Evolutionary conservation across 2,888 invertebrate genomes (phyloP).

Genomic region (Thera britannica): DNA sequence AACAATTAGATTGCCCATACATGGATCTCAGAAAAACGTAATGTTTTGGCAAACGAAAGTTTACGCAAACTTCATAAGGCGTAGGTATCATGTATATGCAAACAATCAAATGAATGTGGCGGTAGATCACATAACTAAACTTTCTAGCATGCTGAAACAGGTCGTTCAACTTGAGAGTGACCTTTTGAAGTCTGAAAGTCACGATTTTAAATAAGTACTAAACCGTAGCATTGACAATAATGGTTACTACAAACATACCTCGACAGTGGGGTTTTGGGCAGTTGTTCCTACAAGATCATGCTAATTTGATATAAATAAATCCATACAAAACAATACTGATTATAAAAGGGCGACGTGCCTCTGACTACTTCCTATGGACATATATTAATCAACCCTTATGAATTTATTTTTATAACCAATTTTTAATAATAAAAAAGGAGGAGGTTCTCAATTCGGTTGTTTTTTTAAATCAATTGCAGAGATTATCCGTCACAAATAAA

Average conservation of each 20-base stretch:
- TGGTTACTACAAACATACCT: too few species aligned
- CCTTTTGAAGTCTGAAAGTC: conserved; percentile 6
- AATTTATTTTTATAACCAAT: too few species aligned
- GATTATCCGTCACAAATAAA: neutral
- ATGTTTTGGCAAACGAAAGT: conserved; percentile 33
- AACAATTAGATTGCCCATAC: conserved; percentile 19
- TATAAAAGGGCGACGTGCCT: too few species aligned
- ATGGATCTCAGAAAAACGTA: conserved; percentile 11
- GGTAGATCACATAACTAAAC: conserved; percentile 18
- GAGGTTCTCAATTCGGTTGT: too few species aligned
- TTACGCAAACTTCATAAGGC: conserved; percentile 6
- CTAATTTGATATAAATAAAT: too few species aligned
- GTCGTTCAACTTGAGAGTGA: conserved; percentile 1
- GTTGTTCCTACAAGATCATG: too few species aligned
- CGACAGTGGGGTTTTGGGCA: too few species aligned
- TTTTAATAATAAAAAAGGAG: too few species aligned
- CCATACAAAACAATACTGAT: too few species aligned
- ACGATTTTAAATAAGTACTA: neutral
- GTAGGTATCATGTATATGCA: conserved; percentile 15
- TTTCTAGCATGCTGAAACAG: conserved; percentile 17
- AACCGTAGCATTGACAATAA: too few species aligned
- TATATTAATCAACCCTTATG: too few species aligned
- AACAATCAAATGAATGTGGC: conserved; percentile 9
- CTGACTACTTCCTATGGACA: too few species aligned
- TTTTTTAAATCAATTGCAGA: neutral